These are phyloP conservation scores for Coracias cyanogaster DNA, from an alignment of 2,797 vertebrate species.

Conservation along the genomic window DNA sequence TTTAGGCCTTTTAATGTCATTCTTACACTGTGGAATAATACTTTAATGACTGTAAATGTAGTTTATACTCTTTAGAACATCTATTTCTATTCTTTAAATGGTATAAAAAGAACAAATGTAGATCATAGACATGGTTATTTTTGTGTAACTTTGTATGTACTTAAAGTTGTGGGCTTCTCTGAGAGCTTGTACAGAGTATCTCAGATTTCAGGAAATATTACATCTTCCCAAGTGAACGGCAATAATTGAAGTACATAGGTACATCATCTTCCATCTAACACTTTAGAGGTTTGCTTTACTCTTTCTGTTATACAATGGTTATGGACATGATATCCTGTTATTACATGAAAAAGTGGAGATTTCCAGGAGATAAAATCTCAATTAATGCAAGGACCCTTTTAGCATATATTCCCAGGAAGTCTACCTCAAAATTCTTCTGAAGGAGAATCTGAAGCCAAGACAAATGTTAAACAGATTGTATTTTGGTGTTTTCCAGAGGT, in stretches of 20 bases:
- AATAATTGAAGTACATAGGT: conserved; percentile 50
- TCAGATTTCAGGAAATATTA: conserved; percentile 19
- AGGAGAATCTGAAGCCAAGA: conserved; percentile 12
- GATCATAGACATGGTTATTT: background rate
- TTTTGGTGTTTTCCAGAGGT: background rate
- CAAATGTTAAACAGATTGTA: background rate
- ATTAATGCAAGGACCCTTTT: conserved; percentile 18
- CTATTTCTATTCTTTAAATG: background rate
- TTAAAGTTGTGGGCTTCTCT: conserved; percentile 1
- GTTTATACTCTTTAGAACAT: background rate
- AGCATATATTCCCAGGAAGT: background rate
- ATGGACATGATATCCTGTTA: conserved; percentile 3
- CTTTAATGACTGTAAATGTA: background rate
- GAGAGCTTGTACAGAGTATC: background rate
- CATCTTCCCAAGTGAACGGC: conserved; percentile 14
- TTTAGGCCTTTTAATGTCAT: background rate
- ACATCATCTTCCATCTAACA: conserved; percentile 55
- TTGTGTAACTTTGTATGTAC: background rate
- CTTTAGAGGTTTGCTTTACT: conserved; percentile 32
- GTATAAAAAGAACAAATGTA: background rate
- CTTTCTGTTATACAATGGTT: conserved; percentile 10
- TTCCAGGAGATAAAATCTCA: conserved; percentile 47
- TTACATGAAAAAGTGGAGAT: conserved; percentile 37
- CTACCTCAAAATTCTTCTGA: background rate
- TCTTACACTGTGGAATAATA: background rate